Evolutionary conservation across 1,140 invertebrate species (phyloP).

Genomic region (Heliothis virescens): DNA sequence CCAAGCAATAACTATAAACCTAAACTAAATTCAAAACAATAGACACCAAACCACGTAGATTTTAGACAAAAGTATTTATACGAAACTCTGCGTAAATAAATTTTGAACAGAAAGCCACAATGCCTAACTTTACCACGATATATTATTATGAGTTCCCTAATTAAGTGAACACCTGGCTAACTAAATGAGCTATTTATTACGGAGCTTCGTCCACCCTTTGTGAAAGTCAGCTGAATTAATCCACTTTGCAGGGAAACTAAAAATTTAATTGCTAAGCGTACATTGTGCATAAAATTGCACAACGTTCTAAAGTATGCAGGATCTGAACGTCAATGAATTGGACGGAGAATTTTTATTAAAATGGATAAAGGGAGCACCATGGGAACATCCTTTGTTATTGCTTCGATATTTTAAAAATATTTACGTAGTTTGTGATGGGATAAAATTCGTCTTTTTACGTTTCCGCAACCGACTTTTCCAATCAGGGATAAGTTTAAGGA

Average conservation of each 20-base stretch:
- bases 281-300: background rate
- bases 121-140: background rate
- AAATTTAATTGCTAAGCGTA: background rate
- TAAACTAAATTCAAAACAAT: background rate
- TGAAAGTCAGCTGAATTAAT: background rate
- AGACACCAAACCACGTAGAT: background rate
- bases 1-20: too few relatives aligned
- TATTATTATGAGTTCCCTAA: background rate
- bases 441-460: too few relatives aligned
- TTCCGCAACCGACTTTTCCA: too few relatives aligned
- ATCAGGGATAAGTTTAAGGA: too few relatives aligned
- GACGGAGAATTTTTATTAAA: conserved; percentile 4
- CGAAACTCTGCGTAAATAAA: background rate
- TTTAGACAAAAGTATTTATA: background rate
- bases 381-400: background rate
- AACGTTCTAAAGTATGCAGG: background rate
- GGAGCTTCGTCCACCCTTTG: background rate
- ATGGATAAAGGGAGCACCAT: background rate
- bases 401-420: background rate
- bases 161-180: conserved; percentile 6
- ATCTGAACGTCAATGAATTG: background rate
- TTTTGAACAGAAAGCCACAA: background rate
- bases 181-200: conserved; percentile 2
- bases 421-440: too few relatives aligned
- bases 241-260: conserved; percentile 2